Evolutionary conservation across 2,797 vertebrate genomes (phyloP).

Genomic region (Poeciliopsis paucimaculata): DNA sequence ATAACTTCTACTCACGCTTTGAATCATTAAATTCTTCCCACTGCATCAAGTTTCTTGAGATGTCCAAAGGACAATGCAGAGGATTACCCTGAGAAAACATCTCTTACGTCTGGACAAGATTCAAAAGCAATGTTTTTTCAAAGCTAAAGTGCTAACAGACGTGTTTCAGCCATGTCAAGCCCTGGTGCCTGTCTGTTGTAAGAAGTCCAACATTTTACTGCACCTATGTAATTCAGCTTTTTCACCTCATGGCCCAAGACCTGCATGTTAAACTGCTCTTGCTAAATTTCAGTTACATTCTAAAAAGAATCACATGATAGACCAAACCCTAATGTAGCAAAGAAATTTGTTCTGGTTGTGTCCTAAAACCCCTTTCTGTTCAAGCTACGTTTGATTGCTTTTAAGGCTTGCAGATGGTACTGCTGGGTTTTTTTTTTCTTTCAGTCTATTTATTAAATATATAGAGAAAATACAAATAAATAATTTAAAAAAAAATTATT

Average conservation of each 20-base stretch:
- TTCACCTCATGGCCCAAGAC: neutral
- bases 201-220: neutral
- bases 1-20: neutral
- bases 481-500: neutral
- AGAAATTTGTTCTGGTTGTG: neutral
- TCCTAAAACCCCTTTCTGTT: no score
- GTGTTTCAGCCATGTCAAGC: no score
- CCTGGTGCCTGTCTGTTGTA: neutral
- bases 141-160: no score
- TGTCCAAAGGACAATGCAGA: neutral
- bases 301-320: neutral
- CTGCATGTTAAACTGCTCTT: neutral
- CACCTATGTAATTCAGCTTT: neutral
- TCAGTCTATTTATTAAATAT: no score
- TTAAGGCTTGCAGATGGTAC: no score
- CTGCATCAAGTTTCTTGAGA: neutral
- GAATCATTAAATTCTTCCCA: neutral
- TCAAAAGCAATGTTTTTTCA: neutral
- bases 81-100: neutral
- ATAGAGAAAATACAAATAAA: neutral
- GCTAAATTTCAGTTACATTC: neutral
- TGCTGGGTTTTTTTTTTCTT: no score
- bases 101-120: neutral
- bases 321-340: no score
- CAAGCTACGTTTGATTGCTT: no score